Evolutionary conservation across 1,140 invertebrate species (phyloP), one percentile per base, ranked within the genome.

Genomic region (Scaptomyza hsui): DNA sequence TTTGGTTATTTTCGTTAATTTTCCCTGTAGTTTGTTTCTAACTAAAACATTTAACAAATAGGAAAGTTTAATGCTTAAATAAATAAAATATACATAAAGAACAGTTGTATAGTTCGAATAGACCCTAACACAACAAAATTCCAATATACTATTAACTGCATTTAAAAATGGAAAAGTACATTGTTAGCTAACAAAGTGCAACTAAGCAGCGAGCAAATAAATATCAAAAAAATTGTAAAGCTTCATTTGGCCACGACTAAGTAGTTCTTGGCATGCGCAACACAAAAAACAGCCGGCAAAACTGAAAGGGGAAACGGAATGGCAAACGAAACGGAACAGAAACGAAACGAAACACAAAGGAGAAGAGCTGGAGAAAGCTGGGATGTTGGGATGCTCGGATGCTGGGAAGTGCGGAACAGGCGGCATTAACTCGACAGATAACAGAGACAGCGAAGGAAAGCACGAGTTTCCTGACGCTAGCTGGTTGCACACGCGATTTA

Each of bases 211-310:
- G 51, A 69, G 59, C 63, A 85, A 85, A 75, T 73, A 79, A 72
- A 71, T 78, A 72, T 29, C 5, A 57, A 75, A 60, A 47, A 64
- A 39, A 59, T 45, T 72, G 56, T 56, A 37, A 37, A 49, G 48
- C 19, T 18, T 12, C 16, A 37, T 39, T 37, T 18, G 18, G 10
- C 21, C 12, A 48, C 19, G 16, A 3, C 26, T 21, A 47, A 74
- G 60, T 63, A 39, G 41, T 37, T 42, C 19, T 5, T 1, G 80
- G 71, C 80, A 86, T 71, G 81, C 80, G 80, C 80, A 80, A 29
- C 18, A 18, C 45, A 3, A 13, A 9, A 9, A 1, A 21, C 12
- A 49, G 64, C 76, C 69, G 61, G 77, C 59, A 47, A 16, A 16
- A 37, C 45, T 5, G 39, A 57, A 56, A 53, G 78, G 72, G 35